Evolutionary conservation across 2,888 invertebrate genomes (phyloP), one percentile per base, ranked within the genome.

Genomic region (Rhaphigaster nebulosa): DNA sequence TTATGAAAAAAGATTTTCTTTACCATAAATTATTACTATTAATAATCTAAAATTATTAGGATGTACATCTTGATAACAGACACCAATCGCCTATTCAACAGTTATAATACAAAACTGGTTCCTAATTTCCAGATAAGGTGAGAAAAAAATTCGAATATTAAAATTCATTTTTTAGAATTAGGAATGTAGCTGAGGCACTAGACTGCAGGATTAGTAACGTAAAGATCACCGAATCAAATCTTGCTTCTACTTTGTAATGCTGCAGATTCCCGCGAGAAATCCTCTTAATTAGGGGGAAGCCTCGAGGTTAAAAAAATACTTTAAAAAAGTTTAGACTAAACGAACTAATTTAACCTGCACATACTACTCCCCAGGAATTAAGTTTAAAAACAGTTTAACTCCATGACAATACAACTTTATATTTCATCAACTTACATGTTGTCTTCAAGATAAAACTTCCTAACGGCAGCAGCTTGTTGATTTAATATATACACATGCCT

Each of bases 211-310:
- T 60, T n/a, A 60, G 6, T 10, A 60, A 10, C 4, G n/a, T 10
- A 60, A 60, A 60, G 60, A 60, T 60, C 60, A n/a, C n/a, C n/a
- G n/a, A 60, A 60, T n/a, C 60, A n/a, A 60, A 60, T n/a, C 60
- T 13, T 12, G 5, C n/a, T n/a, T n/a, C 13, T n/a, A 60, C 60
- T 60, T 60, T n/a, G n/a, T 60, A 60, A 60, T 60, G n/a, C 60
- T 5, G 10, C n/a, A 10, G 2, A 60, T 60, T n/a, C n/a, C 60
- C 26, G 12, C 60, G n/a, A n/a, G 60, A 60, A 60, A 60, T 60
- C 60, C 60, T n/a, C n/a, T 60, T 60, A 60, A 60, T 60, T 60
- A 60, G 13, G 26, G n/a, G 26, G 3, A 12, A 10, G 6, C 10
- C 60, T 12, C n/a, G 2, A n/a, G n/a, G n/a, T 60, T 1, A 12